A percentile compares a stretch with the other conserved stretches of the same genome.
Conservation (phyloP, 2,113 vertebrate species). For the Boleophthalmus pectinirostris region DNA sequence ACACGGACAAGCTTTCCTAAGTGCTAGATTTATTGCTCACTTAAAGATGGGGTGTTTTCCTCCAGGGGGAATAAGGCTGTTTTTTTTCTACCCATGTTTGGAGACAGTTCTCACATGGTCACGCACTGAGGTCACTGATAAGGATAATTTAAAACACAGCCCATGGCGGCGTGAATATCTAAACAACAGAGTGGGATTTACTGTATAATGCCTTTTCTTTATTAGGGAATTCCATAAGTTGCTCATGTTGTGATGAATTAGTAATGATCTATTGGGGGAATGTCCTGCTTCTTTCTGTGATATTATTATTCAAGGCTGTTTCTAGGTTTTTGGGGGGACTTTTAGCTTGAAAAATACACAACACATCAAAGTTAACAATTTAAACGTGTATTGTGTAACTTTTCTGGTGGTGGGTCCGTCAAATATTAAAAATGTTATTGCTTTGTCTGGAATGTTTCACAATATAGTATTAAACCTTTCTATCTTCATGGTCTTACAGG, state of each 20-base stretch:
- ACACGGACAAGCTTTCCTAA: constrained; percentile 19
- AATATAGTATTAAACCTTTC: no score
- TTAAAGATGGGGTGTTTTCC: constrained; percentile 52
- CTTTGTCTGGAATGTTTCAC: no score
- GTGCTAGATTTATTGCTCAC: constrained; percentile 68
- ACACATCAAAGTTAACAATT: neutral
- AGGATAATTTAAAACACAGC: constrained; percentile 7
- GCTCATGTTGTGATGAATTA: neutral
- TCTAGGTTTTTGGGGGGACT: neutral
- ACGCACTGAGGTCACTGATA: constrained; percentile 6
- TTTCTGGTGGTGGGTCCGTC: no score
- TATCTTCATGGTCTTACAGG: no score
- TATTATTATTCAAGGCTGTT: neutral
- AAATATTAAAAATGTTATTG: no score
- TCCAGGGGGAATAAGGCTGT: constrained; percentile 19
- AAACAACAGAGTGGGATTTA: neutral
- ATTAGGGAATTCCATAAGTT: neutral
- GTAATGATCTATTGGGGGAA: neutral
- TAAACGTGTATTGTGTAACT: no score
- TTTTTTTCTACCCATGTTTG: constrained; percentile 15
- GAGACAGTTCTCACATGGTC: constrained; percentile 23
- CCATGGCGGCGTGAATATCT: neutral
- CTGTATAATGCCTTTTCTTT: neutral
- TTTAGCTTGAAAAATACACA: neutral
- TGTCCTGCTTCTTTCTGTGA: neutral